Base-by-base conservation (phyloP, 2,113 vertebrate species). In the Microcebus lehilahytsara region DNA sequence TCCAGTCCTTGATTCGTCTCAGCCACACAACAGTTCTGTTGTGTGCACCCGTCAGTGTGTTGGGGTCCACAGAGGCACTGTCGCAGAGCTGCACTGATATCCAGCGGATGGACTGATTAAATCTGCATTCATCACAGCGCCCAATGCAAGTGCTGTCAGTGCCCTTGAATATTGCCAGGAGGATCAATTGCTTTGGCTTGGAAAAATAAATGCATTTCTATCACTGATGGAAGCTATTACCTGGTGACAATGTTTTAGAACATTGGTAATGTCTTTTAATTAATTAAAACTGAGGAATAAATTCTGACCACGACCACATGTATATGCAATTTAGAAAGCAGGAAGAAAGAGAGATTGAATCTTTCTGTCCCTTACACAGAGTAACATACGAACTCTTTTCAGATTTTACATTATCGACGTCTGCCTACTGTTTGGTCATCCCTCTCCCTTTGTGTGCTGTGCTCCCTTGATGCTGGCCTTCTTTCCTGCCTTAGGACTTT, bases 141-240 rank as follows among this genome's bases (percentile, higher is more conserved):
- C 1, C 74, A 49, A 71, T 40, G 58, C 81, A 71, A 97, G 94
- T 85, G 20, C 90, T 46, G n/a, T 78, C 89, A 66, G 34, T 34
- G 75, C 19, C 91, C 37, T 22, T 56, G 92, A 85, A 79, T 42
- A 87, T 34, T 0, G 2, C 81, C 42, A 1, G 53, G 30, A 96
- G 78, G 85, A 88, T 98, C 96, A 72, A 42, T 97, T 95, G 74
- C 90, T 94, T 95, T 89, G 58, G 69, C n/a, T 89, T 96, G 37
- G 88, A 85, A 97, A 96, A 97, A 97, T 14, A 78, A 87, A 60
- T 2, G 84, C 19, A 0, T 96, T 94, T 89, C 11, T 58, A 16
- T 85, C 37, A 34, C 71, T 37, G 23, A 67, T 56, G 67, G 49
- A 91, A 32, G 64, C 62, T 0, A 16, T 96, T 80, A 89, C 46